A percentile compares a stretch with the other conserved stretches of the same genome.
phyloP scores from a whole-genome alignment of 2,797 vertebrate genomes.

The Bovichtus variegatus region DNA sequence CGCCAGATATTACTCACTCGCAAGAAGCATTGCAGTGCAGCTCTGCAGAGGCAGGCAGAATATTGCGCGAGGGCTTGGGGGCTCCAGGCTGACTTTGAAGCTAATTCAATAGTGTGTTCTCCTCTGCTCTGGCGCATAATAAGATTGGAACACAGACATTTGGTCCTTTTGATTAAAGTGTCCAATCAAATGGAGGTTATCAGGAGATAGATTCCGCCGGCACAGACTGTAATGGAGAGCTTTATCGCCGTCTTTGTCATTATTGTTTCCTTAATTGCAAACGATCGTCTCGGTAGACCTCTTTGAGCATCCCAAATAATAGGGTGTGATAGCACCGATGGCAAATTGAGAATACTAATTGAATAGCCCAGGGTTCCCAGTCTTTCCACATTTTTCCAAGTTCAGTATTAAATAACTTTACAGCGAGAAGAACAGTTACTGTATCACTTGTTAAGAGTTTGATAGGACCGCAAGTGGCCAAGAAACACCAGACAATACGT shows the following conservation, averaged over 20 bases:
- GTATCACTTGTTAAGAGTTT: conserved; percentile 13
- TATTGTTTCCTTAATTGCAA: conserved; percentile 70
- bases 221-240: conserved; percentile 54
- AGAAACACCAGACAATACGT: not conserved
- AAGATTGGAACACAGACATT: conserved; percentile 73
- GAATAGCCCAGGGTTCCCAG: conserved; percentile 24
- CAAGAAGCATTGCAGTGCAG: conserved; percentile 9
- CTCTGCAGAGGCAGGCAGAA: conserved; percentile 33
- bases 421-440: conserved; percentile 1
- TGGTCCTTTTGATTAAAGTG: conserved; percentile 74
- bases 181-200: conserved; percentile 76
- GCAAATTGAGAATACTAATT: conserved; percentile 53
- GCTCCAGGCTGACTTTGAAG: conserved; percentile 73
- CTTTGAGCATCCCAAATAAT: conserved; percentile 55
- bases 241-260: conserved; percentile 57
- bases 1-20: conserved; percentile 42
- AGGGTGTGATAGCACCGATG: conserved; percentile 39
- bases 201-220: conserved; percentile 55
- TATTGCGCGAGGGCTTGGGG: conserved; percentile 16
- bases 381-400: conserved; percentile 17
- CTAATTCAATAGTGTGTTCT: conserved; percentile 75
- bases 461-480: not conserved
- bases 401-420: conserved; percentile 55
- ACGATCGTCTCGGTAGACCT: conserved; percentile 47
- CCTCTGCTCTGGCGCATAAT: conserved; percentile 69